Evolutionary conservation across 2,113 vertebrate species (phyloP).

Genomic region (Mesocricetus auratus): DNA sequence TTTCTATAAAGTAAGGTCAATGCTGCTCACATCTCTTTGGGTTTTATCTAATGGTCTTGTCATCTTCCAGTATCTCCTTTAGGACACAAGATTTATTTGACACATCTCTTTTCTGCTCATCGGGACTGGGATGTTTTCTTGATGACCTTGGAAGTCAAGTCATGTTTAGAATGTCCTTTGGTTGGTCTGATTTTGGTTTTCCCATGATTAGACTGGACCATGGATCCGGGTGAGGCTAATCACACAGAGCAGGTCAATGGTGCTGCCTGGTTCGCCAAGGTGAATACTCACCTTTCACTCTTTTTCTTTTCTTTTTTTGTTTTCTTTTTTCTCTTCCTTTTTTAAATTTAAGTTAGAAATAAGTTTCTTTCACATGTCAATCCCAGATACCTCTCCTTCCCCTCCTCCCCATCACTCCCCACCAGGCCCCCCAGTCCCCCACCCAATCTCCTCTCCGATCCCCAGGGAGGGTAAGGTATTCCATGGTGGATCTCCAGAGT

Average conservation of each 20-base stretch:
- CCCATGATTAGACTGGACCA: not conserved
- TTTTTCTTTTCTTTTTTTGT: too few relatives aligned
- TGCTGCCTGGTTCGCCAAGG: not conserved
- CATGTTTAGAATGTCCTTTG: not conserved
- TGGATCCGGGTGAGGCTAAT: not conserved
- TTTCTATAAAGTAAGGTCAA: not conserved
- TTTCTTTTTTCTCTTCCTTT: too few relatives aligned
- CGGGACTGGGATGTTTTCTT: not conserved
- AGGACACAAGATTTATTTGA: not conserved
- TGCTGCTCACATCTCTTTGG: not conserved
- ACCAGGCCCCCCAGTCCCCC: too few relatives aligned
- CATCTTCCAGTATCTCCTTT: conserved; percentile 2
- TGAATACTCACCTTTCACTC: not conserved
- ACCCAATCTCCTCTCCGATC: too few relatives aligned
- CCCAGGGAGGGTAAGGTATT: too few relatives aligned
- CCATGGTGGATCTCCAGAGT: too few relatives aligned
- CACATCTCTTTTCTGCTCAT: not conserved
- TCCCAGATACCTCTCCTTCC: too few relatives aligned
- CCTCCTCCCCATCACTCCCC: too few relatives aligned
- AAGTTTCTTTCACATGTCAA: too few relatives aligned
- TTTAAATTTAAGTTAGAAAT: too few relatives aligned
- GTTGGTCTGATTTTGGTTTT: not conserved
- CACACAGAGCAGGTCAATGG: not conserved
- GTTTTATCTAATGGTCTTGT: not conserved
- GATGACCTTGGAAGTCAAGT: not conserved